Conservation (phyloP, 1,140 invertebrate species). For the Drosophila tropicalis region DNA sequence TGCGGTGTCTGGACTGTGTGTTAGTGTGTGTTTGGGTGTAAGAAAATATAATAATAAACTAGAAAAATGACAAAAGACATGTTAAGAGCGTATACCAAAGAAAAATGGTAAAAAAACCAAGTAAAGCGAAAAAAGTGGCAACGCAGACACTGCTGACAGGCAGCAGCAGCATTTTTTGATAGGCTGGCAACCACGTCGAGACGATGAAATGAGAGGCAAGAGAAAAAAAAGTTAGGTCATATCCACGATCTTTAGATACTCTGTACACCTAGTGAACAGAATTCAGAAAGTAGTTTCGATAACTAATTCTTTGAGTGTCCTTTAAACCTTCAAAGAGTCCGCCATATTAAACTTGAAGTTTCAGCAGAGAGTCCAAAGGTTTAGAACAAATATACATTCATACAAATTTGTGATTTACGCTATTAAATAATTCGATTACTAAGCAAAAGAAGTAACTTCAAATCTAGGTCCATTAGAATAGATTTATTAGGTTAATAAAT, state of each 20-base stretch:
- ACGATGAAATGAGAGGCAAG: not conserved
- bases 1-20: not conserved
- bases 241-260: not conserved
- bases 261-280: too few relatives aligned
- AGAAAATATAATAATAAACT: conserved; percentile 68
- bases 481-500: too few relatives aligned
- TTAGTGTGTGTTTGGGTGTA: conserved; percentile 30
- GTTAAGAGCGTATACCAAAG: conserved; percentile 50
- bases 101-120: conserved; percentile 6
- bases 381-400: too few relatives aligned
- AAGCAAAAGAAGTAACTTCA: too few relatives aligned
- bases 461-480: too few relatives aligned
- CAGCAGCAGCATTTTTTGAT: conserved; percentile 48
- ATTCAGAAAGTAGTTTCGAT: too few relatives aligned
- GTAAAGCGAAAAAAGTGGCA: conserved; percentile 19
- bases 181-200: conserved; percentile 30
- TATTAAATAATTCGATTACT: too few relatives aligned
- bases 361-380: too few relatives aligned
- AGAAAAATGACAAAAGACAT: conserved; percentile 69
- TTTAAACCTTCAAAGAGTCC: too few relatives aligned
- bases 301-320: too few relatives aligned
- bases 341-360: too few relatives aligned
- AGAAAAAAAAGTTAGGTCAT: not conserved
- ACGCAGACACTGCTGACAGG: conserved; percentile 42
- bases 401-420: too few relatives aligned